phyloP scores from a whole-genome alignment of 2,888 invertebrate species.

The Cantharis rufa region DNA sequence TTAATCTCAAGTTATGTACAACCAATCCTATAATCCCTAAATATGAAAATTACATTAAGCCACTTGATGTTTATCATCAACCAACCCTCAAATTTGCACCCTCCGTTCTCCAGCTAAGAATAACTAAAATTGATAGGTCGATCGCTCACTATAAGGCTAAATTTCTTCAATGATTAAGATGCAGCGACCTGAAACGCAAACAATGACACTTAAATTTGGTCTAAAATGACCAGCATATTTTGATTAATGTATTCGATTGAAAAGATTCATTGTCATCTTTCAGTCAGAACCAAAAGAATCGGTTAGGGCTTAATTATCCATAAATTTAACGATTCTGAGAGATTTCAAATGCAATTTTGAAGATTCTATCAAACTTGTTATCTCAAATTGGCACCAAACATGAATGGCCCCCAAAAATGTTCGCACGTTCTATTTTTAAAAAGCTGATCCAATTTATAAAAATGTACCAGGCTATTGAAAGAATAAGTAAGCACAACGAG shows the following conservation, averaged over 20 bases:
- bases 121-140: not conserved
- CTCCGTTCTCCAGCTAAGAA: not conserved
- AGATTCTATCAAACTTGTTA: not conserved
- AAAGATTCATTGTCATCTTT: not conserved
- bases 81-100: not conserved
- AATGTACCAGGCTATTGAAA: not conserved
- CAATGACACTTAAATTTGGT: conserved; percentile 19
- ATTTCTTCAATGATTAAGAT: conserved; percentile 19
- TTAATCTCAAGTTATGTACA: not conserved
- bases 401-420: not conserved
- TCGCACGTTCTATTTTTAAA: not conserved
- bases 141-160: not conserved
- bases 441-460: not conserved
- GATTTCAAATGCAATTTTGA: not conserved
- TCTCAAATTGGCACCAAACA: not conserved
- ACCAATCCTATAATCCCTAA: not conserved
- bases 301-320: not conserved
- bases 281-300: not conserved
- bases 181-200: conserved; percentile 28
- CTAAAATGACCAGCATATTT: conserved; percentile 28
- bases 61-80: not conserved
- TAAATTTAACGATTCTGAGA: not conserved
- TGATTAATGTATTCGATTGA: conserved; percentile 19
- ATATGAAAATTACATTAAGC: not conserved
- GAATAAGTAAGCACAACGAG: not conserved